Base-by-base conservation (phyloP, 2,888 invertebrate genomes). In the Andricus quercusramuli region DNA sequence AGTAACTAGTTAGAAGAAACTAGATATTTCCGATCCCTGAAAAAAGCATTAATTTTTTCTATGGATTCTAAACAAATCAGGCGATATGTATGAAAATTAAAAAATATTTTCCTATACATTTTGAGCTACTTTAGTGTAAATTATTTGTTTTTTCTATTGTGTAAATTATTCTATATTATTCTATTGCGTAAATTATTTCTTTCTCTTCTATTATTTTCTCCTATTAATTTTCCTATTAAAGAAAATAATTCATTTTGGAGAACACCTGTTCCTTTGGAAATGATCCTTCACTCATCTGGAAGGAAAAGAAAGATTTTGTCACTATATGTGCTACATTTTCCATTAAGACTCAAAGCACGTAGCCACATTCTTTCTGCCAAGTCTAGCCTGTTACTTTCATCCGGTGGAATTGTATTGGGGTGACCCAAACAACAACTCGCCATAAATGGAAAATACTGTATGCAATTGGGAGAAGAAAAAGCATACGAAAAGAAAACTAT, bases 401-500 rank as follows among this genome's bases (percentile, higher is more conserved):
- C 68, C 47, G 41, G 47, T 68, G 68, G 25, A 68, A 68, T 68
- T 68, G 68, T 68, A 68, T 68, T 68, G 68, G 68, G 25, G 68
- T 47, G 68, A 68, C 68, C 68, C 15, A 68, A 68, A 68, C 68
- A 68, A 47, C 68, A 68, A 41, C 47, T 68, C 22, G 68, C 68
- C 41, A 68, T 68, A 68, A 68, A 68, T 44, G 68, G 68, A 68
- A 68, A 68, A 68, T 44, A 68, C 68, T 68, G 44, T 44, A 68
- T 68, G 68, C 68, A 47, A 68, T 68, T 17, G 68, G 47, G 68
- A 68, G n/a, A 47, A 17, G 68, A 68, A 68, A 68, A 67, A 41
- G 44, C 44, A 15, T 44, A 68, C 15, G 17, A 47, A 44, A 68
- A 22, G 22, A 47, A 47, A 68, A 47, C 25, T n/a, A 6, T 6